Evolutionary conservation across 2,113 vertebrate species (phyloP).

Genomic region (Copsychus sechellarum): DNA sequence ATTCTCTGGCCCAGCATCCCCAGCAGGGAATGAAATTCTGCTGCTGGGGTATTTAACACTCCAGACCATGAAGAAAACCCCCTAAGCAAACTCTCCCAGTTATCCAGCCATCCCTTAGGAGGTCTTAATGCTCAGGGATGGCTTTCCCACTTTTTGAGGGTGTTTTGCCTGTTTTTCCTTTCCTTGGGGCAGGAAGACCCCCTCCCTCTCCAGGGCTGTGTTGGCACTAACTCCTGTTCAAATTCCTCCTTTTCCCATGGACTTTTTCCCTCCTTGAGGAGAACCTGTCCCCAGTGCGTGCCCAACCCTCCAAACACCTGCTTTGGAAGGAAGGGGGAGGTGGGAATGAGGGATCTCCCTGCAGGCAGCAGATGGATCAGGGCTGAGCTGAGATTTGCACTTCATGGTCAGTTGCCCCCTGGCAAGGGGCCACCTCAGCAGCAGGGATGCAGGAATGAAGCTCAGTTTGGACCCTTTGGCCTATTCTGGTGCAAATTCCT

Average conservation of each 20-base stretch:
- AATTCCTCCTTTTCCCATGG: not conserved
- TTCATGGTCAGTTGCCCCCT: not conserved
- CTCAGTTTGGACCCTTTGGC: not conserved
- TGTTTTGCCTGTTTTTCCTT: not conserved
- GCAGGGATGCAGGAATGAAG: not conserved
- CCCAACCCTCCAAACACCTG: not conserved
- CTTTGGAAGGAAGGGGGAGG: not conserved
- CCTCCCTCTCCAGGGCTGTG: too few relatives aligned
- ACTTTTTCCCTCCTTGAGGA: not conserved
- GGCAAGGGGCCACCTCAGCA: not conserved
- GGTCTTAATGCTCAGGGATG: not conserved
- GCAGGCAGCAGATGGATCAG: not conserved
- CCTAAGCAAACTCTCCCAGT: too few relatives aligned
- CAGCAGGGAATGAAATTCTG: too few relatives aligned
- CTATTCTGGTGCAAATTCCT: not conserved
- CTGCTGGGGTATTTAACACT: too few relatives aligned
- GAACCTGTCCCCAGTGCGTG: fast-evolving
- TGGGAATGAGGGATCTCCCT: not conserved
- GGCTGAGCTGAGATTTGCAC: not conserved
- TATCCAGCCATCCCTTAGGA: too few relatives aligned
- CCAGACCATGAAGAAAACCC: too few relatives aligned
- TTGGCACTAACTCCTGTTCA: not conserved
- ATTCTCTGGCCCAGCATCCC: too few relatives aligned
- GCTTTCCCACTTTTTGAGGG: not conserved
- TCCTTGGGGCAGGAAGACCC: not conserved